Base-by-base conservation (phyloP, 2,113 vertebrate genomes). In the Anarhynchus alexandrinus region DNA sequence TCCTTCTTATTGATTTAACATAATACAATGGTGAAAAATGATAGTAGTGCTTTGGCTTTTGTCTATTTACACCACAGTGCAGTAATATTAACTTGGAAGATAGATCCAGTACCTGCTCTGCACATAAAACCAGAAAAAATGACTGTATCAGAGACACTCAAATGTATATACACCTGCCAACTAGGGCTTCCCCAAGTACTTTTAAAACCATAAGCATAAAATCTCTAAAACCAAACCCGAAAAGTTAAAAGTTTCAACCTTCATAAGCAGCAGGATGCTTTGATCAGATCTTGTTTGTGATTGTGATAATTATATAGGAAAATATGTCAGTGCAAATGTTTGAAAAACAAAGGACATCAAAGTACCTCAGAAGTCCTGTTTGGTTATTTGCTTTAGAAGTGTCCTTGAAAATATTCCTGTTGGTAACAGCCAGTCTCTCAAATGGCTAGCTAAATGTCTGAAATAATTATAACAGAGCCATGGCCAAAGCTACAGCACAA, bases 291-390 rank as follows among this genome's bases (percentile, higher is more conserved):
- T 85, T 58, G 34, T 89, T 97, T 94, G 70, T 70, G 93, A 91
- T 94, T 94, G 93, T 94, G 90, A 88, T 93, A 95, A 97, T 97
- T 97, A 94, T 91, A 89, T 84, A 95, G 81, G 62, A 94, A 96
- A 94, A 92, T 92, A 96, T 93, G 89, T 92, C 95, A 94, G 86
- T 70, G 81, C 43, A 91, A 95, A 95, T 86, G n/a, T 89, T 88
- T 96, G 86, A 89, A 95, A 97, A 96, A 92, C 94, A 97, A 95
- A 93, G 38, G 73, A 92, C 91, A 95, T 97, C 95, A 97, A 97
- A 97, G 94, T 49, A 72, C 32, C 58, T 96, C 94, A 93, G 88
- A 91, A 93, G 57, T 96, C 74, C 45, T 92, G 69, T 70, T 93
- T 91, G 52, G 49, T 95, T 96, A 74, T 84, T 93, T 85, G 70